Evolutionary conservation across 1,140 invertebrate genomes (phyloP), one percentile per base, ranked within the genome.

Genomic region (Eciton burchellii): DNA sequence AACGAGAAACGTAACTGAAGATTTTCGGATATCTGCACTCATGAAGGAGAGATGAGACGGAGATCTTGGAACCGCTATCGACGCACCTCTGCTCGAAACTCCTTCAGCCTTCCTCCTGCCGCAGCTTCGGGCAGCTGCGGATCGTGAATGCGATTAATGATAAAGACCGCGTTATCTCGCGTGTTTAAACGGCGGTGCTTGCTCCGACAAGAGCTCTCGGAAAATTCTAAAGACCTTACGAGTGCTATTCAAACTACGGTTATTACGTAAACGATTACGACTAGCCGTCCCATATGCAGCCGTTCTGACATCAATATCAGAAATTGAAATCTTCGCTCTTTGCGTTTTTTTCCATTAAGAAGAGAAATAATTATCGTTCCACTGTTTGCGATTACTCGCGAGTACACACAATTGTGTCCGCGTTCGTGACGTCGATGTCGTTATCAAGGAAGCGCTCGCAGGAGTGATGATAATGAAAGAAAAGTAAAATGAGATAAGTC

Each of bases 21-120:
- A 65, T 12, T 8, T 24, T 68, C 35, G 35, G 62, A 63, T 79
- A n/a, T n/a, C n/a, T n/a, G n/a, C n/a, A n/a, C n/a, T 57, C 35
- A 14, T 14, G 60, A 56, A 26, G 21, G 24, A 79, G 35, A 57
- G 43, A 70, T 9, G 49, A 24, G 49, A 79, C 16, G 12, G 29
- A 29, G 43, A 79, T 57, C 49, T 43, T 68, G 35, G 0, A 70
- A 49, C 43, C 45, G 14, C 29, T 62, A 68, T 68, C 54, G 56
- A 54, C 56, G 35, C 41, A 16, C 26, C 43, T 19, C 45, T 43
- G 54, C 35, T 26, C n/a, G 12, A n/a, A n/a, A 59, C 26, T 26
- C 24, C 26, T 24, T 16, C 21, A 68, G 41, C 29, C 41, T 49
- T 41, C 5, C 3, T n/a, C 47, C n/a, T 35, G 47, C 19, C 35